These are phyloP conservation scores for Agrenia bidenticulata DNA, from an alignment of 2,888 invertebrate species.

Conservation along the genomic window DNA sequence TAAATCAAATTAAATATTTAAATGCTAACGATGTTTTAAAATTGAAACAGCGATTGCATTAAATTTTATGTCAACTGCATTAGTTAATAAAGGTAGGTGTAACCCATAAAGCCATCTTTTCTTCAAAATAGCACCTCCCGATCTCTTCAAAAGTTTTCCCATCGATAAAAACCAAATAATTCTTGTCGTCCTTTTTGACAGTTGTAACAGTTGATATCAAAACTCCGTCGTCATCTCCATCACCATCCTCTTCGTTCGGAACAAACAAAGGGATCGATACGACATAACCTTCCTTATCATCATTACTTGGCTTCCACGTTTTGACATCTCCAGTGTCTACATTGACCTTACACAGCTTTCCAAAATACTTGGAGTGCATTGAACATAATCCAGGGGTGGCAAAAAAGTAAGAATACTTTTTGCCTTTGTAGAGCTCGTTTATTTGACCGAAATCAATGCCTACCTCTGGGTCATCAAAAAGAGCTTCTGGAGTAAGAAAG, in stretches of 20 bases:
- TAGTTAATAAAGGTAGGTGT: conserved; percentile 23
- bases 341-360: conserved; percentile 30
- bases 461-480: neutral
- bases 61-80: too few species aligned
- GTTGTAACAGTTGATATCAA: conserved; percentile 18
- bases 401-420: neutral
- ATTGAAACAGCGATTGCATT: too few species aligned
- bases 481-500: neutral
- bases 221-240: conserved; percentile 29
- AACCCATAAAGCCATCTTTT: conserved; percentile 26
- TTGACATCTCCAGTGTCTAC: conserved; percentile 24
- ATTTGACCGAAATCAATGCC: conserved; percentile 4
- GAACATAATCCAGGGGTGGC: neutral
- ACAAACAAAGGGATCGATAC: conserved; percentile 24
- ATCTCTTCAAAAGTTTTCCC: conserved; percentile 26
- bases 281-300: conserved; percentile 12
- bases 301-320: conserved; percentile 24
- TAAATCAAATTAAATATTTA: too few species aligned
- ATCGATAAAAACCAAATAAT: conserved; percentile 27
- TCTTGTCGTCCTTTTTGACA: conserved; percentile 15
- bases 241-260: conserved; percentile 16
- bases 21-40: too few species aligned
- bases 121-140: conserved; percentile 24
- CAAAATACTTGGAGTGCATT: conserved; percentile 15
- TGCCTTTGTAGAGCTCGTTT: neutral